phyloP scores from a whole-genome alignment of 2,113 vertebrate genomes.

The Sylvia atricapilla region DNA sequence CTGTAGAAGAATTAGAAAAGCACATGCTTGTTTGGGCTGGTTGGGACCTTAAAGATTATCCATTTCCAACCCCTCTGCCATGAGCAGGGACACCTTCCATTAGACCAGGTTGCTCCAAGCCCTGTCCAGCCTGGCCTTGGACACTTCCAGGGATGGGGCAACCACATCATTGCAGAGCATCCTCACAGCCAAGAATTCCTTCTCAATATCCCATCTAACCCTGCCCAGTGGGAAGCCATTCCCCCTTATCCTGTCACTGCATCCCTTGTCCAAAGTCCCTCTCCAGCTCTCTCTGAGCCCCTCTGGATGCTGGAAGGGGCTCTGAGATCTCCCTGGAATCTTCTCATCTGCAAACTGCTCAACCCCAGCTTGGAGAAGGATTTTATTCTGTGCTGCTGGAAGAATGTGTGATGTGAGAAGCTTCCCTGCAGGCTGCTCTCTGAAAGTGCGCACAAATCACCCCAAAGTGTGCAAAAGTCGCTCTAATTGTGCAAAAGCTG shows the following conservation, averaged over 20 bases:
- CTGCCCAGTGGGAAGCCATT: not conserved
- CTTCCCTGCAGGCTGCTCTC: not conserved
- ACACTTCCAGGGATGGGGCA: not conserved
- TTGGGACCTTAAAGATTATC: not conserved
- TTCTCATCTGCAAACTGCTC: not conserved
- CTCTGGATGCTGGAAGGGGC: not conserved
- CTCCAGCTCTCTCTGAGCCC: not conserved
- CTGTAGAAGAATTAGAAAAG: not conserved
- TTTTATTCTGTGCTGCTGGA: not conserved
- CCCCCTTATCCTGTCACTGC: not conserved
- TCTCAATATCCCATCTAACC: not conserved
- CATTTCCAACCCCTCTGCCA: not conserved
- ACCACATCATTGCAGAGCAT: not conserved
- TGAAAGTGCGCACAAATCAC: not conserved
- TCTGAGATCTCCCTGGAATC: not conserved
- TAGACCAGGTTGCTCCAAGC: not conserved
- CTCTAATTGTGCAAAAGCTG: not conserved
- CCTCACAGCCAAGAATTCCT: not conserved
- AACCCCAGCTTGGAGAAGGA: not conserved
- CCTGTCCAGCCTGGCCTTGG: not conserved
- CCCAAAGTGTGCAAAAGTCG: not conserved
- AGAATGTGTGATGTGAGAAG: not conserved
- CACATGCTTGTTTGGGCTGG: not conserved
- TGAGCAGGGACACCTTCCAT: not conserved
- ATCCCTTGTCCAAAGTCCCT: not conserved